Evolutionary conservation across 2,797 vertebrate genomes (phyloP).

Genomic region (Tamandua tetradactyla): DNA sequence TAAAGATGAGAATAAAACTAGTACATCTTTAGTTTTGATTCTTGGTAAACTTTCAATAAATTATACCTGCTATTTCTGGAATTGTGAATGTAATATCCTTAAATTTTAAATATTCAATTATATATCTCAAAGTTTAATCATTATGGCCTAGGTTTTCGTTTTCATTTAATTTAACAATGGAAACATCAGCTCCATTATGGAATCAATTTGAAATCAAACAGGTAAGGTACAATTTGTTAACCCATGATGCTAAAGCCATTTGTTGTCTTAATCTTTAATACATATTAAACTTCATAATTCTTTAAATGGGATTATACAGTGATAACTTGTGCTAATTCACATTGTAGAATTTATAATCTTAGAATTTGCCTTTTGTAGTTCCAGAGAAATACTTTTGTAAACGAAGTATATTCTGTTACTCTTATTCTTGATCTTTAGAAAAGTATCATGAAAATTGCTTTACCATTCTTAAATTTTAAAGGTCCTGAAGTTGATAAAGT

Average conservation of each 20-base stretch:
- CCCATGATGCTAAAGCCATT: neutral
- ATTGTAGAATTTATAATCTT: conserved; percentile 39
- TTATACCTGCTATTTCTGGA: neutral
- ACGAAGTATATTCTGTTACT: neutral
- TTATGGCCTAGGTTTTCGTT: conserved; percentile 28
- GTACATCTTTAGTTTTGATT: neutral
- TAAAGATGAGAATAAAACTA: conserved; percentile 16
- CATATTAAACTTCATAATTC: conserved; percentile 18
- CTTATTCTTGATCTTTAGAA: neutral
- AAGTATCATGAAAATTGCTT: conserved; percentile 11
- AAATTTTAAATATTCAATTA: conserved; percentile 40
- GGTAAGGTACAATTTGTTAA: conserved; percentile 42
- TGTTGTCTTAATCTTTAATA: conserved; percentile 36
- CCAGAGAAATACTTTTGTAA: neutral
- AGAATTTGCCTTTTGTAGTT: conserved; percentile 39
- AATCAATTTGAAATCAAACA: conserved; percentile 40
- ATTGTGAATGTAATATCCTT: conserved; percentile 45
- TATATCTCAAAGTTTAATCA: neutral
- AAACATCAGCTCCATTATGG: neutral
- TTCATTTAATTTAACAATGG: conserved; percentile 38
- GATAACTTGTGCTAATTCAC: conserved; percentile 8
- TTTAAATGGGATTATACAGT: neutral
- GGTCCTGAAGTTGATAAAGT: neutral
- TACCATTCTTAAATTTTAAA: conserved; percentile 58
- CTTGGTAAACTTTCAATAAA: neutral